Evolutionary conservation across 2,113 vertebrate species (phyloP).

Genomic region (Pseudorasbora parva): DNA sequence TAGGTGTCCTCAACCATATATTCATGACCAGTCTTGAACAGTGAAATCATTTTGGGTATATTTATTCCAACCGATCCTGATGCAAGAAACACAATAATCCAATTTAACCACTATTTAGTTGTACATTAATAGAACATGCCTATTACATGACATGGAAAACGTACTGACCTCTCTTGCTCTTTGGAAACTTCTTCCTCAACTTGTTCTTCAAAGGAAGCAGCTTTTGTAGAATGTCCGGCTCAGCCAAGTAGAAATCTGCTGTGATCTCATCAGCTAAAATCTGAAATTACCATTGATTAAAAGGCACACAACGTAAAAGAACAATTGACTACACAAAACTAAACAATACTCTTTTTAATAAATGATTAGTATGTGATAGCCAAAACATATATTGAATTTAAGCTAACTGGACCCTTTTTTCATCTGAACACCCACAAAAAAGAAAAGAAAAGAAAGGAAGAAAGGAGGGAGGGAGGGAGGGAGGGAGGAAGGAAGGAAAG

Average conservation of each 20-base stretch:
- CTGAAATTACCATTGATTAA: constrained; percentile 67
- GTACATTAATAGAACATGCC: neutral
- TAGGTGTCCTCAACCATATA: constrained; percentile 79
- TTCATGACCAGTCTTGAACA: constrained; percentile 82
- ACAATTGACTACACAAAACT: too few relatives aligned
- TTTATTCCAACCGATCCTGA: constrained; percentile 83
- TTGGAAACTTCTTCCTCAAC: constrained; percentile 87
- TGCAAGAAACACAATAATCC: neutral
- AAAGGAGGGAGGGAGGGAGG: too few relatives aligned
- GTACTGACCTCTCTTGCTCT: constrained; percentile 71
- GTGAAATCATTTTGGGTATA: constrained; percentile 83
- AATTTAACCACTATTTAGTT: neutral
- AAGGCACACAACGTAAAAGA: neutral
- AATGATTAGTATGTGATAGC: neutral
- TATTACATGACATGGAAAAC: neutral
- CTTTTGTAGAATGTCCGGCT: constrained; percentile 84
- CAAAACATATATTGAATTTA: neutral
- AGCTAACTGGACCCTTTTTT: neutral
- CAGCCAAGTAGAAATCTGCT: constrained; percentile 88
- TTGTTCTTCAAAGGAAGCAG: constrained; percentile 83
- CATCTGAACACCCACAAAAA: neutral
- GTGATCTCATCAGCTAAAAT: constrained; percentile 87
- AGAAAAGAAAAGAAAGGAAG: neutral
- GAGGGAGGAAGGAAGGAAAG: too few relatives aligned
- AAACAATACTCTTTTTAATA: neutral